phyloP scores from a whole-genome alignment of 2,113 vertebrate genomes.

The Lota lota region DNA sequence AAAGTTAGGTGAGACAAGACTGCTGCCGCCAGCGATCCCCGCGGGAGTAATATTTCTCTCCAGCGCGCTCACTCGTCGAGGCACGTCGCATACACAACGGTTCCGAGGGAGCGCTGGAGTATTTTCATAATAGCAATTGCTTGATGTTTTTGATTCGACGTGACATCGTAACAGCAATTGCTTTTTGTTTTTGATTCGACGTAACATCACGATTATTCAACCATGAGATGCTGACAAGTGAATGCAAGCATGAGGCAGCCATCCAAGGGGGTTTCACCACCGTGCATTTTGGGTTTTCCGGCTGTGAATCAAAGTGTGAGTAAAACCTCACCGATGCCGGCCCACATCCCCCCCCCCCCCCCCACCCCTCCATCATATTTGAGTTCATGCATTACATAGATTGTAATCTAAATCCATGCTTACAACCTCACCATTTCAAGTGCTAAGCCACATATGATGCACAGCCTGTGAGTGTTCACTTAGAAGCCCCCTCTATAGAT shows the following conservation, averaged over 20 bases:
- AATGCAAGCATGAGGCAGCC: constrained; percentile 1
- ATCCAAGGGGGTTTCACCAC: constrained; percentile 8
- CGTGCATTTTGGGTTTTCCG: constrained; percentile 18
- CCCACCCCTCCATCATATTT: constrained; percentile 34
- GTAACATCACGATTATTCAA: no score
- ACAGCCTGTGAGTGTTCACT: background rate
- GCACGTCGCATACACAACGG: no score
- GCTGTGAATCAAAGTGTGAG: constrained; percentile 4
- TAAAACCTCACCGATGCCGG: constrained; percentile 24
- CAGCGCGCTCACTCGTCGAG: no score
- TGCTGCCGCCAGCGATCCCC: constrained; percentile 38
- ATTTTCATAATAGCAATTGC: no score
- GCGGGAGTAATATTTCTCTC: constrained; percentile 25
- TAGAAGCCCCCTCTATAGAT: no score
- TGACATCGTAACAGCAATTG: no score
- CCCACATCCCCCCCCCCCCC: constrained; percentile 25
- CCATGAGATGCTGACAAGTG: no score
- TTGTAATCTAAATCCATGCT: constrained; percentile 46
- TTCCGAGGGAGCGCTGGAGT: no score
- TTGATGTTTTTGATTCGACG: no score
- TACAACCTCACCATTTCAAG: constrained; percentile 17
- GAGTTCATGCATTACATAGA: constrained; percentile 45
- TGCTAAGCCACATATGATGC: background rate
- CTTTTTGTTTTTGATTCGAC: no score
- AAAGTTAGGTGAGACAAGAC: constrained; percentile 36